These are phyloP conservation scores for Zaprionus kolodkinae DNA, from an alignment of 1,140 invertebrate genomes.

Conservation along the genomic window DNA sequence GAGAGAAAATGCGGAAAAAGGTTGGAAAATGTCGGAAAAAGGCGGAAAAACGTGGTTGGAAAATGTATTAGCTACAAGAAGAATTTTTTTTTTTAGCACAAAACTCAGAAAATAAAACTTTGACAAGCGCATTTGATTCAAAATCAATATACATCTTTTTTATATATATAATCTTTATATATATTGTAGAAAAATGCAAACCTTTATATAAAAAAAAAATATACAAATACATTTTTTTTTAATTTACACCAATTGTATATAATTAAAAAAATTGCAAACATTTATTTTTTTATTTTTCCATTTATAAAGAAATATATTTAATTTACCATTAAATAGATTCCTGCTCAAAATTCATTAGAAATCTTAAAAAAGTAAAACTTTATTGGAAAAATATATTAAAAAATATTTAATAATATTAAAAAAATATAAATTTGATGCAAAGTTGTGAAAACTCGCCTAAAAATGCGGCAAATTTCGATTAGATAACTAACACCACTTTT, in stretches of 20 bases:
- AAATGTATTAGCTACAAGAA: background rate
- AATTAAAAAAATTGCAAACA: background rate
- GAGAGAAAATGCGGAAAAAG: background rate
- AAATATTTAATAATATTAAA: background rate
- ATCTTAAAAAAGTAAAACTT: too few species aligned
- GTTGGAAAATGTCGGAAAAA: background rate
- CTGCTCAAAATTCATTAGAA: too few species aligned
- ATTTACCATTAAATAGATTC: background rate
- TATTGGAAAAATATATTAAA: background rate
- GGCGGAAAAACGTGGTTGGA: background rate
- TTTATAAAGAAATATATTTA: background rate
- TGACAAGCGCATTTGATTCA: background rate
- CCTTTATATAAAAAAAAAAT: too few species aligned
- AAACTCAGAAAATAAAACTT: background rate
- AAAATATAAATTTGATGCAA: background rate
- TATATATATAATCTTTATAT: too few species aligned
- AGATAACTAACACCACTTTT: background rate
- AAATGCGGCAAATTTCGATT: background rate
- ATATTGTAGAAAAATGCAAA: too few species aligned
- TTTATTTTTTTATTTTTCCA: too few species aligned
- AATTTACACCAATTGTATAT: too few species aligned
- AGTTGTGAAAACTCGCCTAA: background rate
- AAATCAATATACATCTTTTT: background rate
- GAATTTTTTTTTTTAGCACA: background rate
- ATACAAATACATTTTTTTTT: too few species aligned